Base-by-base conservation (phyloP, 1,140 invertebrate genomes). In the Nixonia krombeini region DNA sequence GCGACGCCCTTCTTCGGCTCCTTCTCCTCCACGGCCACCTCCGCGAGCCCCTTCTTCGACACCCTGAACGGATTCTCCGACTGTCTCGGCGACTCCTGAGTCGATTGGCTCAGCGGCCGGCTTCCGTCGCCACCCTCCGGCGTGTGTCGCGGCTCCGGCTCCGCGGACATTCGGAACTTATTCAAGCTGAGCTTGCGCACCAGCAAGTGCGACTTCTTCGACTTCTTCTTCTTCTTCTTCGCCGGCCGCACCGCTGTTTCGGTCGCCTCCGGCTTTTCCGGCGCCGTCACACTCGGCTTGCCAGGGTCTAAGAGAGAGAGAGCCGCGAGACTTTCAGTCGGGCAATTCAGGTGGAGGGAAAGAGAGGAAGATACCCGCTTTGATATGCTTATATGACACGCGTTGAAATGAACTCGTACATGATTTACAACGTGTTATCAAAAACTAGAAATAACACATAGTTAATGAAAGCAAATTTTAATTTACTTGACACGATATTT, bases 91-190 rank as follows among this genome's bases (percentile, higher is more conserved):
- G 79, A 82, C 9, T 83, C 80, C 45, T 80, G 79, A 15, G 81
- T 80, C 41, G 81, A 83, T 64, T 78, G 81, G 44, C 79, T 82
- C 42, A 72, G 72, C 10, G 78, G 79, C 9, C 73, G 72, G 15
- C 80, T 81, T 17, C 75, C 78, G 37, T 82, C 76, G 28, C 78
- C 79, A 72, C 80, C 79, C 35, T 82, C 80, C 26, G 73, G 79
- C 46, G 75, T 78, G 35, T 78, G 76, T 40, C 80, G 56, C 8
- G 49, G 59, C 18, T 75, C 74, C n/a, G 74, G 78, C n/a, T 82
- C 79, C 49, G 61, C 46, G 13, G 79, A 75, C 42, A 74, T 35
- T 37, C 77, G 67, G 65, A 82, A 82, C 70, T 82, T 82, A 44
- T 71, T 81, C 42, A 81, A 56, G 62, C 79, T 80, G 50, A 82